Evolutionary conservation across 2,888 invertebrate species (phyloP), one percentile per base, ranked within the genome.

Genomic region (Lasiommata megera): DNA sequence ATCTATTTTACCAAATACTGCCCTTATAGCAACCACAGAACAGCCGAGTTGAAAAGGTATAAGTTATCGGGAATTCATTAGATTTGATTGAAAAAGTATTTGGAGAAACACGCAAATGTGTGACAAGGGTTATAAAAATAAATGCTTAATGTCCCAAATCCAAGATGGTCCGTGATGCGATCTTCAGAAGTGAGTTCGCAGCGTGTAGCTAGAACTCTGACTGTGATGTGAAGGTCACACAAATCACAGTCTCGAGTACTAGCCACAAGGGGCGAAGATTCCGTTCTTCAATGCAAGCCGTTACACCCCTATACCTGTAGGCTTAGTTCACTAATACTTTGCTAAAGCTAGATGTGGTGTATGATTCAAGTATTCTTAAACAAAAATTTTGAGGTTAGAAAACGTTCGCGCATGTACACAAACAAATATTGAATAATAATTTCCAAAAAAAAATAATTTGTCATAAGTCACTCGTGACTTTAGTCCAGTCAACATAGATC

Each of bases 161-260:
- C 54, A 38, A 52, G 29, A 52, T 50, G 54, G 46, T 47, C 41
- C 40, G 41, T 54, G 53, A 41, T n/a, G 41, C 12, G 41, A 38
- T 54, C 44, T 54, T 38, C 43, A 48, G 61, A 53, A 47, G 62
- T 59, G 40, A 47, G 62, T 34, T 41, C 64, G 64, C 86, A 87
- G 84, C 93, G 92, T 94, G 91, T 88, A 96, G 95, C 95, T 96
- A 96, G 96, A 96, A 96, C 96, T 96, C 96, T 96, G 96, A 96
- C 96, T 96, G 96, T 96, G 96, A 96, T 96, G 96, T 95, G 96
- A 94, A 69, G 70, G 66, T 73, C 80, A 94, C 95, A 96, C 96
- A 94, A 89, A 93, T 95, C 96, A 95, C 96, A 94, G 94, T 84
- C 92, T n/a, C 88, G 93, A 95, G 95, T 92, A 91, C 96, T 93